Evolutionary conservation across 1,140 invertebrate species (phyloP).

Genomic region (Heliconius himera): DNA sequence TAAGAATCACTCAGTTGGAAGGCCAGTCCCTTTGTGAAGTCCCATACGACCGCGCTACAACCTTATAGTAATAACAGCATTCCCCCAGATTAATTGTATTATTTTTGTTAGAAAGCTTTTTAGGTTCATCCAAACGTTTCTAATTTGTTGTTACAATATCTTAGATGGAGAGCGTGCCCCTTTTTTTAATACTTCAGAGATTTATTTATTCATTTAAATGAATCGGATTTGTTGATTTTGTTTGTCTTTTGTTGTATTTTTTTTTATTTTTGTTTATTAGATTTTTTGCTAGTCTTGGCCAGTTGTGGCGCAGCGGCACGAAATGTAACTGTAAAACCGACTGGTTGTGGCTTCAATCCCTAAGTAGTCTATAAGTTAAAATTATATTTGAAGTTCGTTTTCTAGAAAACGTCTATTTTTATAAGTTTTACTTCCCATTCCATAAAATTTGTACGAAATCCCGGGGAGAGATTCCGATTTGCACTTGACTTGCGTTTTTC

Average conservation of each 20-base stretch:
- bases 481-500: too few relatives aligned
- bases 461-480: too few relatives aligned
- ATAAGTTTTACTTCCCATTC: too few relatives aligned
- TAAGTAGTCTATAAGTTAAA: too few relatives aligned
- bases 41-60: constrained; percentile 57
- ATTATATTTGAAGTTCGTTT: too few relatives aligned
- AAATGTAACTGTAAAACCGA: too few relatives aligned
- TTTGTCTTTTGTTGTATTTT: neutral
- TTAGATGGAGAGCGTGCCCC: constrained; percentile 6
- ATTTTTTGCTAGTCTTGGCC: too few relatives aligned
- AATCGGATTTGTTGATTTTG: neutral
- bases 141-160: constrained; percentile 60
- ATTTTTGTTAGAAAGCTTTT: constrained; percentile 63
- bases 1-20: constrained; percentile 66
- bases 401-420: too few relatives aligned
- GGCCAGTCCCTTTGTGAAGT: constrained; percentile 63
- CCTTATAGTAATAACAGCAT: constrained; percentile 70
- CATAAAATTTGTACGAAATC: too few relatives aligned
- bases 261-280: neutral
- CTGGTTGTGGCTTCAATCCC: too few relatives aligned
- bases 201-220: too few relatives aligned
- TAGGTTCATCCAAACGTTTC: constrained; percentile 46
- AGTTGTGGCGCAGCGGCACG: too few relatives aligned
- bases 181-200: neutral
- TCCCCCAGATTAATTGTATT: constrained; percentile 65